Base-by-base conservation (phyloP, 2,888 invertebrate genomes). In the Temnothorax unifasciatus region DNA sequence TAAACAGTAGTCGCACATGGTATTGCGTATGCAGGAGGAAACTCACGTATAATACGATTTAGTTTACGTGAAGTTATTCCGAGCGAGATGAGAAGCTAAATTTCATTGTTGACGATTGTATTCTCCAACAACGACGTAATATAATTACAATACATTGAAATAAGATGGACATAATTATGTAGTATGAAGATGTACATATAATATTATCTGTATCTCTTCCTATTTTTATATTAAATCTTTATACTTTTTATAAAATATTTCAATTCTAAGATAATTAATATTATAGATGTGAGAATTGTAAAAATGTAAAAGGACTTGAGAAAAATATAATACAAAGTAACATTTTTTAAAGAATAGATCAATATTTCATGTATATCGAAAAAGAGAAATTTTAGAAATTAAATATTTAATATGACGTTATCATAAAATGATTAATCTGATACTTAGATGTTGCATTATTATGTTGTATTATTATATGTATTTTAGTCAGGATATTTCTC, bases 21-120 rank as follows among this genome's bases (percentile, higher is more conserved):
- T 52, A 69, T 73, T 74, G 74, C 74, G 47, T 47, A 59, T 38
- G 59, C 73, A 25, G 9, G 18, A 77, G 57, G 21, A 38, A 73
- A 73, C 47, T 79, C 44, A 44, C 54, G 71, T 71, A 54, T 79
- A 73, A 79, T 73, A 57, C 59, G 73, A 73, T 73, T 81, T 73
- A 73, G 47, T 81, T 81, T 73, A 74, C 74, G 47, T 52, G 59
- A 34, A 64, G 59, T 81, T 74, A 74, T 73, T 59, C 13, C 59
- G 38, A 50, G 74, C 15, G n/a, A 61, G 29, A 73, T 74, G 79
- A 74, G 74, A 81, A 73, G 79, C 38, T 59, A 54, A 54, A 77
- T 59, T 74, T 81, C 59, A 59, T 74, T 79, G 54, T 59, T 41
- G 73, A 3, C 21, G n/a, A 41, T 47, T 52, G 34, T 34, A 59